These are phyloP conservation scores for Panzeria rudis DNA, from an alignment of 2,888 invertebrate genomes.

Conservation along the genomic window DNA sequence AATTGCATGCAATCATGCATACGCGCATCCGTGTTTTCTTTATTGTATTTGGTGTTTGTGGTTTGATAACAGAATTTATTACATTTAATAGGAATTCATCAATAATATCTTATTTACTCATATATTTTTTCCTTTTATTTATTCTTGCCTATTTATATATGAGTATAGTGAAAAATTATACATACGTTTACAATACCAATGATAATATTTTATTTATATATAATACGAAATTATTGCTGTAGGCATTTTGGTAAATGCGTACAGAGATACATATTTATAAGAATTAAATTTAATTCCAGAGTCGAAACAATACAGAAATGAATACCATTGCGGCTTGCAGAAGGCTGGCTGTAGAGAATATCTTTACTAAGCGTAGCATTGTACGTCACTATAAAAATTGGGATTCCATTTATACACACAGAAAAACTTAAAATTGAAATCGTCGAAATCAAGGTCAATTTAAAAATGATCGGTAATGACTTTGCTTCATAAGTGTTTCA, in stretches of 20 bases:
- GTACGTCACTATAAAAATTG: too few species aligned
- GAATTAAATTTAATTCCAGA: not conserved
- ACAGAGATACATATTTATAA: not conserved
- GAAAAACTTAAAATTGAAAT: too few species aligned
- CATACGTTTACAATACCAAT: not conserved
- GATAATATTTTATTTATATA: conserved; percentile 43
- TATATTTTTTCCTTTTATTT: conserved; percentile 12
- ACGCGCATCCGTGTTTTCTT: conserved; percentile 23
- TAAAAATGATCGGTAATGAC: too few species aligned
- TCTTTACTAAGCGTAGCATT: too few species aligned
- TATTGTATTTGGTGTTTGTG: conserved; percentile 54
- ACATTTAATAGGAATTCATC: conserved; percentile 61
- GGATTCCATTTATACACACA: too few species aligned
- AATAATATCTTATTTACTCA: conserved; percentile 52
- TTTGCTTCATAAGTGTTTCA: too few species aligned
- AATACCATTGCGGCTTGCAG: not conserved
- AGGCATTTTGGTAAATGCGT: not conserved
- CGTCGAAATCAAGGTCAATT: too few species aligned
- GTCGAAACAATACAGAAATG: not conserved
- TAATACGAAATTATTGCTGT: conserved; percentile 24
- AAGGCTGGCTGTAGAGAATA: not conserved
- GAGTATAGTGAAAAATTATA: conserved; percentile 11
- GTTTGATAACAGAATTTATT: conserved; percentile 63
- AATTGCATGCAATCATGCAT: conserved; percentile 52
- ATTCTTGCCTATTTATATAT: not conserved